phyloP scores from a whole-genome alignment of 2,797 vertebrate species.

The Pempheris klunzingeri region DNA sequence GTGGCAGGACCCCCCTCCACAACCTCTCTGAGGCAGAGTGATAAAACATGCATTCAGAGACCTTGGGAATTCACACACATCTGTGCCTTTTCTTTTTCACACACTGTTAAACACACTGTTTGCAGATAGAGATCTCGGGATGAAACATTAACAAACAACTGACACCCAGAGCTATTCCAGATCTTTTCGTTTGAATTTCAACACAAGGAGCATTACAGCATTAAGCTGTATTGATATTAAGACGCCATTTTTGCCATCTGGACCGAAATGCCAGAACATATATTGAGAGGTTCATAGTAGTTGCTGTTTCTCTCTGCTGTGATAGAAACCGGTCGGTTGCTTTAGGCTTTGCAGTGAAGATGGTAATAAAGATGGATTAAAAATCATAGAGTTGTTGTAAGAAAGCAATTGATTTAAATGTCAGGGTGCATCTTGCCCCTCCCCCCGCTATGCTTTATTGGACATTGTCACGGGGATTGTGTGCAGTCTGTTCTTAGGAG shows the following conservation, averaged over 20 bases:
- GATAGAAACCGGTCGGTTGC: conserved; percentile 45
- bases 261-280: conserved; percentile 50
- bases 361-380: conserved; percentile 78
- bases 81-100: conserved; percentile 76
- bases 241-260: conserved; percentile 52
- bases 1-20: conserved; percentile 44
- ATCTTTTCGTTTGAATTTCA: conserved; percentile 56
- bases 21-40: conserved; percentile 65
- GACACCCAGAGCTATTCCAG: conserved; percentile 55
- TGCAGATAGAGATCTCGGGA: conserved; percentile 68
- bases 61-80: conserved; percentile 82
- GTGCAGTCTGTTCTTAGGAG: conserved; percentile 74
- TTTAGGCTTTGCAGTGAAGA: conserved; percentile 43
- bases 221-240: conserved; percentile 64
- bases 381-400: conserved; percentile 76
- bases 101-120: conserved; percentile 74
- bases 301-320: conserved; percentile 22
- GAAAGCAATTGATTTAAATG: conserved; percentile 85
- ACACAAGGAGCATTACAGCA: conserved; percentile 55
- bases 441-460: conserved; percentile 79
- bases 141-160: conserved; percentile 74
- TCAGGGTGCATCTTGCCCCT: conserved; percentile 74
- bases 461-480: conserved; percentile 78
- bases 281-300: conserved; percentile 21
- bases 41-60: conserved; percentile 81